Base-by-base conservation (phyloP, 2,888 invertebrate genomes). In the Melinaea marsaeus region DNA sequence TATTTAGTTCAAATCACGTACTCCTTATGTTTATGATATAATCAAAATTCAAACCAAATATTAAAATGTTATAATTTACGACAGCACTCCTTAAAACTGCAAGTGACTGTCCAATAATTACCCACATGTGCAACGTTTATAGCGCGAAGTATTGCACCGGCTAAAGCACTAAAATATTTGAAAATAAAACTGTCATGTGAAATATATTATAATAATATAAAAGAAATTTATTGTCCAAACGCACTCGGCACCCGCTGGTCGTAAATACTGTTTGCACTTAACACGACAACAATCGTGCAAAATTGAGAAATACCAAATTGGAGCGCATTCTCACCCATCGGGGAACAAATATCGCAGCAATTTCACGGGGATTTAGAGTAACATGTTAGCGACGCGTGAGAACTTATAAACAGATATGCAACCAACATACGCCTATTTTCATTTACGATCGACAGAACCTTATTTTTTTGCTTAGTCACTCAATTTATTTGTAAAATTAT, bases 241-340 rank as follows among this genome's bases (percentile, higher is more conserved):
- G 69, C 75, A 70, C 72, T 74, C 71, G 69, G 67, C 63, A 64
- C 63, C 64, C 68, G 71, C 72, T 60, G 70, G 75, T 74, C 71
- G 75, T 79, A 78, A 79, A 81, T 75, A 74, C 72, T 71, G 71
- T 69, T 74, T 74, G 74, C 76, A 67, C 62, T 58, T 67, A 68
- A 69, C 68, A 61, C 57, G 55, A 65, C 64, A 60, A 60, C 61
- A 63, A 63, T 55, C 58, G 55, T 48, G 55, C 58, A 61, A 62
- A 64, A 63, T 61, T 58, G 60, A 60, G 46, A 61, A 61, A 60
- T 57, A 54, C 45, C 57, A 57, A 62, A 65, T 32, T 45, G 45
- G 45, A 33, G 55, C 32, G 54, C 55, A 32, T 60, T 60, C 58
- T 45, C 22, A n/a, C 45, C 60, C 55, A 60, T 60, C 54, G 33